Evolutionary conservation across 2,797 vertebrate species (phyloP), one percentile per base, ranked within the genome.

Genomic region (Sebastiscus tertius): DNA sequence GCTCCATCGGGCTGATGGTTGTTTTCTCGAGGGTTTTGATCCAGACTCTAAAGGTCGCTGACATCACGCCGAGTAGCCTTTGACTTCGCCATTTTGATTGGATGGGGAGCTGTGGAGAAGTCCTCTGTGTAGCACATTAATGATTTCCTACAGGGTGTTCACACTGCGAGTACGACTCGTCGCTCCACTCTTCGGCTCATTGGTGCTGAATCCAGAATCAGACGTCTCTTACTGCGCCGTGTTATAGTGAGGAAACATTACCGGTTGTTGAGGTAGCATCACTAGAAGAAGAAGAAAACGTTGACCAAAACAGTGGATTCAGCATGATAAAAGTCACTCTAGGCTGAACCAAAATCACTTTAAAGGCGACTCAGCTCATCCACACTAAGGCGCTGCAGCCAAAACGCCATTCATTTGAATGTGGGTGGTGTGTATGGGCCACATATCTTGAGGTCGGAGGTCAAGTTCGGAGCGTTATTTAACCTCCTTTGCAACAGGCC

Each of bases 61-160:
- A 70, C 72, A 29, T 86, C 73, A 2, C 1, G 80, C 74, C 75
- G 16, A 79, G 81, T 73, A 77, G 90, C 88, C 84, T 89, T 77
- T 14, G 68, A 84, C 66, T 26, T 84, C 46, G 77, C 67, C 58
- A 1, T 71, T 1, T 1, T 2, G 75, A 46, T 3, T 2, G 55
- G 31, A 26, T 2, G 42, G 73, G 79, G 29, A 56, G 52, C 73
- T 49, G 71, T 31, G 77, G 84, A 88, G 73, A 56, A 46, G 78
- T 58, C 80, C 62, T 79, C 73, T 73, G 84, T 90, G 90, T 92
- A 92, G 90, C 90, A 90, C 87, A 84, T 75, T 61, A 61, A 10
- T 65, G 70, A 77, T 75, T 76, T 26, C 62, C 73, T 2, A 65
- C 82, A 72, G 85, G 81, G 70, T 69, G 87, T 88, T 87, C 87